Conservation (phyloP, 2,113 vertebrate species). For the Rhipidura dahli region DNA sequence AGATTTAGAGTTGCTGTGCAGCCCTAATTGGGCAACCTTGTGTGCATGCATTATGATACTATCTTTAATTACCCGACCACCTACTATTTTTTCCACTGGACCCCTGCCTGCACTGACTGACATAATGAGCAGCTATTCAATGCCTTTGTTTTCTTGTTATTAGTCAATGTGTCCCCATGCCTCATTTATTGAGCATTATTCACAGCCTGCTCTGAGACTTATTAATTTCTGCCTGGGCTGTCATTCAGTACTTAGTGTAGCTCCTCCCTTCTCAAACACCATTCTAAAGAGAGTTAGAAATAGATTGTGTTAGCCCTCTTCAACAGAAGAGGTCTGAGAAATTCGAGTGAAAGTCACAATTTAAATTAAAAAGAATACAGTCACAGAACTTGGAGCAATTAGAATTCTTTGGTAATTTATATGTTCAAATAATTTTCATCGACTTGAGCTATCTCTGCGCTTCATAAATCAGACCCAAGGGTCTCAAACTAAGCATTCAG, state of each 20-base stretch:
- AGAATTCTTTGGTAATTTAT: background rate
- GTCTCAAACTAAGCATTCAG: background rate
- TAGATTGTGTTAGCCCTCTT: background rate
- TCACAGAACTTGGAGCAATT: background rate
- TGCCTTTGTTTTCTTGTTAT: constrained; percentile 47
- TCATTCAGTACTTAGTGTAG: background rate
- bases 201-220: constrained; percentile 6
- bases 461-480: constrained; percentile 38
- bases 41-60: constrained; percentile 19
- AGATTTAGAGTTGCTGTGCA: constrained; percentile 43
- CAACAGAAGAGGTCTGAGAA: background rate
- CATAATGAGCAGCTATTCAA: constrained; percentile 51
- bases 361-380: background rate
- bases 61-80: constrained; percentile 50
- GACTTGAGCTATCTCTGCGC: background rate
- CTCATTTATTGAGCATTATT: constrained; percentile 31
- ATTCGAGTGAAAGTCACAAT: background rate
- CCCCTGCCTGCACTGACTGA: constrained; percentile 51
- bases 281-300: background rate
- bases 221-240: constrained; percentile 35
- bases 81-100: constrained; percentile 47
- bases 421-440: background rate
- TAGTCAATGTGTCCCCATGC: constrained; percentile 36
- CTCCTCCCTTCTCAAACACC: background rate
- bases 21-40: constrained; percentile 53